Base-by-base conservation (phyloP, 2,888 invertebrate genomes). In the Amblyteles armatorius region DNA sequence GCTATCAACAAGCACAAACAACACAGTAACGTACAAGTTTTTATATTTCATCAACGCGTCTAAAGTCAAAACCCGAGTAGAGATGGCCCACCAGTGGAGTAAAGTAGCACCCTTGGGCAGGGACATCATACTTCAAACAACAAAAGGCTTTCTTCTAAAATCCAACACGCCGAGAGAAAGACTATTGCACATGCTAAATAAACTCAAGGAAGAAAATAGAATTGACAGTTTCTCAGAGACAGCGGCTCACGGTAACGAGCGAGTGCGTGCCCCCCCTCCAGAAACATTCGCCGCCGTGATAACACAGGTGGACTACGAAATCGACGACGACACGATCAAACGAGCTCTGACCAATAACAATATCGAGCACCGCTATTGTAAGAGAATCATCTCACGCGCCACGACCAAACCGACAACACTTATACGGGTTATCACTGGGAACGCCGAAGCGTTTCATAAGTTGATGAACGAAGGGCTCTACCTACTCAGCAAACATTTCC, bases 341-440 rank as follows among this genome's bases (percentile, higher is more conserved):
- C 48, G 48, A 48, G 48, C 48, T 1, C 48, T 48, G 11, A 16
- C 1, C 11, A 48, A 48, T 13, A 48, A 48, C 16, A 48, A 48
- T 48, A 48, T 48, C 22, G 69, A 48, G 4, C 22, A 48, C 40
- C 33, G 69, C 1, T 69, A 69, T 2, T 69, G 69, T 33, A 36
- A 69, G 33, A 13, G 69, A 11, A 69, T 69, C 50, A 36, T 40
- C 16, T 44, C 69, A 11, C 44, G 44, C 1, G 69, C 69, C 44
- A 69, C 69, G 50, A 85, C 72, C 4, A 86, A 79, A n/a, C 65
- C 22, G 16, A 67, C 63, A 29, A 52, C 65, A 68, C 29, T 74
- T 33, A 22, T 67, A 6, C 19, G 65, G 36, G 26, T 67, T 6
- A 69, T 69, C 16, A 69, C 48, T 22, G 69, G 69, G 16, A 48